These are phyloP conservation scores for Stegophylla sp. DNA, from an alignment of 2,888 invertebrate genomes.

Conservation along the genomic window DNA sequence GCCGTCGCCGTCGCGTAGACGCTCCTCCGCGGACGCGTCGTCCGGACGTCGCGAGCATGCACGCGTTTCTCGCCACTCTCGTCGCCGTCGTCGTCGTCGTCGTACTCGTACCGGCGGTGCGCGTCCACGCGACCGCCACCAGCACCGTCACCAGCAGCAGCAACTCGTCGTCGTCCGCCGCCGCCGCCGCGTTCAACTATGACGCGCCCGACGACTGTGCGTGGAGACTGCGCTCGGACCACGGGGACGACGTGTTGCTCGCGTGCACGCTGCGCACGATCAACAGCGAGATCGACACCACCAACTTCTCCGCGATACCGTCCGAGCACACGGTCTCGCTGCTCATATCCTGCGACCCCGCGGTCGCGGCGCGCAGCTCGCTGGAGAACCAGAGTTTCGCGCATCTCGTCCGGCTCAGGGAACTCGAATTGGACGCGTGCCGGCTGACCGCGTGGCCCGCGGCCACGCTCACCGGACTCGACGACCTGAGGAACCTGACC, in stretches of 20 bases:
- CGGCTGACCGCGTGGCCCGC: conserved; percentile 84
- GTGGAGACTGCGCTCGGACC: conserved; percentile 71
- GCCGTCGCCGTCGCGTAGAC: neutral
- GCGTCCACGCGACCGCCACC: neutral
- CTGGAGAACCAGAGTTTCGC: conserved; percentile 79
- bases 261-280: conserved; percentile 82
- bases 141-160: neutral
- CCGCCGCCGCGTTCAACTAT: conserved; percentile 67
- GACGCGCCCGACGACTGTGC: conserved; percentile 88
- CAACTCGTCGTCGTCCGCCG: neutral
- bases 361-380: conserved; percentile 80
- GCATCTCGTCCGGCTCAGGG: conserved; percentile 80
- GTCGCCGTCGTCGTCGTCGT: neutral
- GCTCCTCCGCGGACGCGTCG: neutral
- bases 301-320: conserved; percentile 86
- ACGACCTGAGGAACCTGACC: conserved; percentile 83
- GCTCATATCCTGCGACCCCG: conserved; percentile 80
- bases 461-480: conserved; percentile 79
- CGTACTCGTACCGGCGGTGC: neutral
- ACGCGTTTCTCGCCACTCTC: conserved; percentile 27
- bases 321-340: conserved; percentile 82
- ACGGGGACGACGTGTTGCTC: conserved; percentile 74
- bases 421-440: conserved; percentile 83
- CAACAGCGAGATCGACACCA: conserved; percentile 86
- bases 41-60: neutral